phyloP scores from a whole-genome alignment of 2,797 vertebrate genomes.

The Balearica regulorum region DNA sequence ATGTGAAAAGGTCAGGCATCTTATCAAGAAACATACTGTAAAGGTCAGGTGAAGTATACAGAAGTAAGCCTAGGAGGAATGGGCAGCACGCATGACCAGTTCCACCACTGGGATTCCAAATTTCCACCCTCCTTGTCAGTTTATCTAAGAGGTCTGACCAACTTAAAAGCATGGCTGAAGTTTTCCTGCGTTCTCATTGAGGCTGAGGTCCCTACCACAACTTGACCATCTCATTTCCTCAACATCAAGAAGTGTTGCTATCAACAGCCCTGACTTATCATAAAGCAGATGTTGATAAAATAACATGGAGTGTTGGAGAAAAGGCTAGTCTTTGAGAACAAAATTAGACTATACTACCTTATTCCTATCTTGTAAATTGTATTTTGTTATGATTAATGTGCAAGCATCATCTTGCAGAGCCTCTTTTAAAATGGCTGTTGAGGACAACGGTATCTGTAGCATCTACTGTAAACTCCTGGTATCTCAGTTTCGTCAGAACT shows the following conservation, averaged over 20 bases:
- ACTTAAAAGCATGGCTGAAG: neutral
- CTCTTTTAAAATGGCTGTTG: neutral
- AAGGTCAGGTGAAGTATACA: neutral
- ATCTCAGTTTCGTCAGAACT: neutral
- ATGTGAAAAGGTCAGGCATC: constrained; percentile 64
- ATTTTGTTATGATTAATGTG: neutral
- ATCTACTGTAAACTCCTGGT: neutral
- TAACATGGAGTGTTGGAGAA: accelerated
- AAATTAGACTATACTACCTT: accelerated
- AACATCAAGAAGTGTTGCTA: neutral
- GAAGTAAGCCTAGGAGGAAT: neutral
- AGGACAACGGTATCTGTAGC: neutral
- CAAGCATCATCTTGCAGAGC: neutral
- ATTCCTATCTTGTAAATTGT: neutral
- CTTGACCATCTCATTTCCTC: neutral
- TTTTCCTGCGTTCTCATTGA: neutral
- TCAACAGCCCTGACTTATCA: neutral
- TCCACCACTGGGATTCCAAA: neutral
- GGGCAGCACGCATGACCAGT: neutral
- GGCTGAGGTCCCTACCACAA: neutral
- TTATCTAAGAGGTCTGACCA: neutral
- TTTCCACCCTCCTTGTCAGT: neutral
- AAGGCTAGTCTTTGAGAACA: neutral
- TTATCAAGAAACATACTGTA: neutral
- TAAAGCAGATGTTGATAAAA: neutral